Conservation (phyloP, 1,140 invertebrate genomes). For the Linepithema humile region DNA sequence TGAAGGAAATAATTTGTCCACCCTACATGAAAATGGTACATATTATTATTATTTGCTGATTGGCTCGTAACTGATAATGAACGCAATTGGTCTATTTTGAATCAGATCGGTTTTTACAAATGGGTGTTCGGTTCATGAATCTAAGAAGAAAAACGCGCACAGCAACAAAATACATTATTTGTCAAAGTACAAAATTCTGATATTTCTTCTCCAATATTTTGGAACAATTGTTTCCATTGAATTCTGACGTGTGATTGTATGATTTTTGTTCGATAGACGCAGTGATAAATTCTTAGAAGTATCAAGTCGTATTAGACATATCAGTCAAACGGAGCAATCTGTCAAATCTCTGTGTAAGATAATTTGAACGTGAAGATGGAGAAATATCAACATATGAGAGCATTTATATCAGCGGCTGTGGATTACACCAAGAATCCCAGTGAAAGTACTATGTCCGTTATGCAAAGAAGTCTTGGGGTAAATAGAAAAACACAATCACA, state of each 20-base stretch:
- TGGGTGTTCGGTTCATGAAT: neutral
- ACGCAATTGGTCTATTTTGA: slow-evolving; percentile 27
- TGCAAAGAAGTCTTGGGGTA: slow-evolving; percentile 85
- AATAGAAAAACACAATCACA: neutral
- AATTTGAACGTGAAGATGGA: slow-evolving; percentile 68
- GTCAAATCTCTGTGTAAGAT: neutral
- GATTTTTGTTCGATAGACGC: neutral
- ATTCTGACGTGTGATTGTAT: neutral
- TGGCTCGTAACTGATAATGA: too few species aligned
- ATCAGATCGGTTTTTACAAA: slow-evolving; percentile 34
- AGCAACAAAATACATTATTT: neutral
- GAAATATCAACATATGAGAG: slow-evolving; percentile 80
- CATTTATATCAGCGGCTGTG: slow-evolving; percentile 80
- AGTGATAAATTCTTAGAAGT: neutral
- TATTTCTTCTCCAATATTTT: too few species aligned
- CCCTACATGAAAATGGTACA: too few species aligned
- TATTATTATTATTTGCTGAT: too few species aligned
- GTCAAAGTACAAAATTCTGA: neutral
- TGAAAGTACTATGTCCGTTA: slow-evolving; percentile 78
- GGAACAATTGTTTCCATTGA: neutral
- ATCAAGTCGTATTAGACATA: too few species aligned
- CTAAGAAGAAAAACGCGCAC: neutral
- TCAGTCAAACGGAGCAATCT: neutral
- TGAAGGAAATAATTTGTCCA: too few species aligned
- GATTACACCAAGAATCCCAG: slow-evolving; percentile 81